phyloP scores from a whole-genome alignment of 2,797 vertebrate genomes.

The Denticeps clupeoides region DNA sequence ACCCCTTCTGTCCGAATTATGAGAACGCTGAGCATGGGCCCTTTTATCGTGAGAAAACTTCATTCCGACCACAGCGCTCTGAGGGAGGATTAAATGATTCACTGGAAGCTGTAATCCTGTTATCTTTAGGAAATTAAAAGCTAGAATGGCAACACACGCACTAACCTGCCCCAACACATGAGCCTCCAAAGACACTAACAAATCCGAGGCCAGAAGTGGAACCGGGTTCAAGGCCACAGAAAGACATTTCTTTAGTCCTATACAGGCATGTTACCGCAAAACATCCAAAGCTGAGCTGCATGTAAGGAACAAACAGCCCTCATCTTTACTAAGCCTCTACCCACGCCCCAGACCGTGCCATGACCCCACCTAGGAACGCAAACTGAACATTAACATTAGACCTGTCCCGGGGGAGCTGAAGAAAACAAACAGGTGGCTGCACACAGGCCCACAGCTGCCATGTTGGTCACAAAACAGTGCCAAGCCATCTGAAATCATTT shows the following conservation, averaged over 20 bases:
- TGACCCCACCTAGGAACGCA: constrained; percentile 16
- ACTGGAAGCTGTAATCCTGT: constrained; percentile 5
- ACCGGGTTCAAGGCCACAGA: constrained; percentile 7
- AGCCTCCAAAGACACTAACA: neutral
- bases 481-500: too few species aligned
- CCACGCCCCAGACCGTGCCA: neutral
- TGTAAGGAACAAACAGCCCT: too few species aligned
- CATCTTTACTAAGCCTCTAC: neutral
- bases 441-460: too few species aligned
- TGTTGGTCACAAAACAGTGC: too few species aligned
- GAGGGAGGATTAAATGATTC: neutral
- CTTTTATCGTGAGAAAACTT: too few species aligned
- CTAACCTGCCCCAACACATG: constrained; percentile 1
- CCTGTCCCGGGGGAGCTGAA: neutral
- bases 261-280: too few species aligned
- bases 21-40: too few species aligned
- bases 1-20: too few species aligned
- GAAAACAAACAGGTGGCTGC: too few species aligned
- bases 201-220: too few species aligned
- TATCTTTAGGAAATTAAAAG: constrained; percentile 17
- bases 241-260: constrained; percentile 13
- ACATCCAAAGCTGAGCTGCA: too few species aligned
- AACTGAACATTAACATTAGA: constrained; percentile 9
- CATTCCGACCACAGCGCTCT: neutral
- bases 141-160: constrained; percentile 15